Evolutionary conservation across 2,888 invertebrate species (phyloP).

Genomic region (Anodontia alba): DNA sequence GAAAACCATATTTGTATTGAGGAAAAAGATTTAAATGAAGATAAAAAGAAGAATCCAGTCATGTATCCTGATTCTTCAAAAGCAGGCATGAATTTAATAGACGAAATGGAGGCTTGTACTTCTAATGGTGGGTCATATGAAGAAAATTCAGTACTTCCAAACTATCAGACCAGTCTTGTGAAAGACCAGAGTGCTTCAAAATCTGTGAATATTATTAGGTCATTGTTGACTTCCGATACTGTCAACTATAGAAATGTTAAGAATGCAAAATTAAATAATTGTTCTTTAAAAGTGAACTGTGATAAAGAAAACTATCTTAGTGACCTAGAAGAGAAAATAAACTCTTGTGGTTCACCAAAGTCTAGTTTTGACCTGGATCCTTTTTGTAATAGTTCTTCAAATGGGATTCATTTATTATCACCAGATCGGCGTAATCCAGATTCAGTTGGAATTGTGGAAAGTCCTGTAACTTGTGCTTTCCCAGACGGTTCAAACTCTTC

Average conservation of each 20-base stretch:
- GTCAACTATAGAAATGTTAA: background rate
- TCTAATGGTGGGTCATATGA: too few species aligned
- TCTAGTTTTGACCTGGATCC: background rate
- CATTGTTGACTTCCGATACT: background rate
- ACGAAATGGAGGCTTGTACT: background rate
- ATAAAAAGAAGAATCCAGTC: background rate
- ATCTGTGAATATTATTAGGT: background rate
- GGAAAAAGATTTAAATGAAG: constrained; percentile 1
- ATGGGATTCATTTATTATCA: constrained; percentile 56
- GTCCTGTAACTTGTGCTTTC: constrained; percentile 31
- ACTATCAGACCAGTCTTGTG: background rate
- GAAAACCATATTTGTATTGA: constrained; percentile 6
- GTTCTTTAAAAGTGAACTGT: constrained; percentile 1
- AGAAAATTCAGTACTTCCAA: too few species aligned
- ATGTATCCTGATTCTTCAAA: background rate
- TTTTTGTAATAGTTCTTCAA: constrained; percentile 4
- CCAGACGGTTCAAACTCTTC: constrained; percentile 14
- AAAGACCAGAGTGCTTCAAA: background rate
- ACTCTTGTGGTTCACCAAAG: background rate
- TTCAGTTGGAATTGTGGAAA: constrained; percentile 55
- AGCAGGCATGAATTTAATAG: background rate
- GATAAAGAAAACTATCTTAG: constrained; percentile 1
- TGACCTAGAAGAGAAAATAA: background rate
- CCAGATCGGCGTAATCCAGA: constrained; percentile 60
- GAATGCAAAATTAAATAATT: background rate